Percentiles rank a stretch among this genome's conserved stretches.
phyloP scores from a whole-genome alignment of 2,797 vertebrate genomes.

The Vultur gryphus region DNA sequence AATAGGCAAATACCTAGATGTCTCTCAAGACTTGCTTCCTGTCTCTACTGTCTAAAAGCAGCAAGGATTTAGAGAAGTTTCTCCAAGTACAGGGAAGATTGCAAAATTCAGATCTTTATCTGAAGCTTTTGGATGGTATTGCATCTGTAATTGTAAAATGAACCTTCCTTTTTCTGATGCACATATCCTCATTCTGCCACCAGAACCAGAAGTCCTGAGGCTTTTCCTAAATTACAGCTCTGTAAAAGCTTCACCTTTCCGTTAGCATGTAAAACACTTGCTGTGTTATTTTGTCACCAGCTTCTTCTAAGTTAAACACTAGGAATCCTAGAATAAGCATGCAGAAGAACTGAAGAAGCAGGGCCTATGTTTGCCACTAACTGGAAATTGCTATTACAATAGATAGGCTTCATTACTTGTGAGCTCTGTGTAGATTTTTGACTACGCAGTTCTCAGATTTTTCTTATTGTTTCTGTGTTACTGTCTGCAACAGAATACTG shows the following conservation, averaged over 20 bases:
- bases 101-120: neutral
- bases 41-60: neutral
- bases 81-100: neutral
- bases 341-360: neutral
- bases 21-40: neutral
- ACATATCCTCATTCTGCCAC: neutral
- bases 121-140: neutral
- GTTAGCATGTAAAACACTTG: neutral
- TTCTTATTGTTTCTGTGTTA: neutral
- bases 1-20: neutral
- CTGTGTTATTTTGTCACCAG: neutral
- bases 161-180: neutral
- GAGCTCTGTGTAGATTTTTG: neutral
- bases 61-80: neutral
- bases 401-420: neutral
- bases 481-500: neutral
- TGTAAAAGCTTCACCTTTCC: neutral
- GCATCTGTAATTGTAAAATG: neutral
- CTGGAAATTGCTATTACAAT: neutral
- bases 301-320: neutral
- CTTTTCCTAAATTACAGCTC: neutral
- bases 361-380: neutral
- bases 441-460: neutral
- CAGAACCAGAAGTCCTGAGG: neutral
- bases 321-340: neutral